These are phyloP conservation scores for Orthosia cruda DNA, from an alignment of 2,888 invertebrate species.

Conservation along the genomic window DNA sequence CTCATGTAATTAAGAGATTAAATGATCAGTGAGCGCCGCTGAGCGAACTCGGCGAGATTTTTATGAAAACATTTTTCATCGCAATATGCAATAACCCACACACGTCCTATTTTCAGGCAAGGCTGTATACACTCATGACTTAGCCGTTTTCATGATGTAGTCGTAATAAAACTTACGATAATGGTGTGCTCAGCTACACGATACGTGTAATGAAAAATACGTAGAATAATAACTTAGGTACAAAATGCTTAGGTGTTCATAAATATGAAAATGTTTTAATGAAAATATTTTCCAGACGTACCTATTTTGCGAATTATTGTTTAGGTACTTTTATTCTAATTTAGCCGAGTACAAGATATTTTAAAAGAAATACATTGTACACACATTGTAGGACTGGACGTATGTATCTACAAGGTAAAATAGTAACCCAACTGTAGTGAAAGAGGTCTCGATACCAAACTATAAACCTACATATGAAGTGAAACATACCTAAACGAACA, in stretches of 20 bases:
- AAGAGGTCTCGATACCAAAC: conserved; percentile 10
- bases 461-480: conserved; percentile 21
- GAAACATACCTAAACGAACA: conserved; percentile 54
- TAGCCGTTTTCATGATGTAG: conserved; percentile 58
- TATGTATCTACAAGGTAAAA: conserved; percentile 21
- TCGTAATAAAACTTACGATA: conserved; percentile 53
- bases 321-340: background rate
- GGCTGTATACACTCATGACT: conserved; percentile 48
- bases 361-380: conserved; percentile 7
- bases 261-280: background rate
- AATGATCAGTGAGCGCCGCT: conserved; percentile 82
- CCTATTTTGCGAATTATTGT: background rate
- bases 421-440: background rate
- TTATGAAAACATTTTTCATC: conserved; percentile 80
- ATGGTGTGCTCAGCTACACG: conserved; percentile 34
- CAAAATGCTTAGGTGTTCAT: conserved; percentile 4
- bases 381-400: background rate
- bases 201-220: conserved; percentile 36
- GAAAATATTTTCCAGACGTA: conserved; percentile 6
- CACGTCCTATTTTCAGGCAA: conserved; percentile 41
- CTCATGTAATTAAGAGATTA: conserved; percentile 90
- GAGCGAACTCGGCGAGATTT: conserved; percentile 77
- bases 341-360: background rate
- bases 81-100: conserved; percentile 73
- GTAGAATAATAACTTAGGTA: conserved; percentile 17